Conservation (phyloP, 2,888 invertebrate genomes). For the Girardia tigrina region DNA sequence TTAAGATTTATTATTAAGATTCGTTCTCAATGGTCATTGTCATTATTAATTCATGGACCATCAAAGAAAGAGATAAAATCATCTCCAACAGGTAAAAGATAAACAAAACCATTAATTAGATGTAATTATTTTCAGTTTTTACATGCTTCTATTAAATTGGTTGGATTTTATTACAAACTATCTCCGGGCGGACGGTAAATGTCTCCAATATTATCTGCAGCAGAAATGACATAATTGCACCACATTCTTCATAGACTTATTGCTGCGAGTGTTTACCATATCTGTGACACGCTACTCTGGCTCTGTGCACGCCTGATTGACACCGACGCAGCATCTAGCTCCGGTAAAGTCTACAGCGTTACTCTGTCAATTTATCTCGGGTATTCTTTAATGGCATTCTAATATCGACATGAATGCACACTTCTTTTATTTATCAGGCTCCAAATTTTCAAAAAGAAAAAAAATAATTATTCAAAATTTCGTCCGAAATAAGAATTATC, state of each 20-base stretch:
- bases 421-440: conserved; percentile 8
- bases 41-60: conserved; percentile 4
- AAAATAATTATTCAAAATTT: not conserved
- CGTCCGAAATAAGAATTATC: too few species aligned
- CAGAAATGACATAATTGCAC: conserved; percentile 19
- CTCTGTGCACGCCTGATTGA: conserved; percentile 10
- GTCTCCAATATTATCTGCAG: conserved; percentile 12
- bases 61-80: conserved; percentile 23
- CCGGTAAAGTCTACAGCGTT: conserved; percentile 1
- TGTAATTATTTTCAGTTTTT: conserved; percentile 18
- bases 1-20: too few species aligned
- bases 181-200: conserved; percentile 9
- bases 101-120: conserved; percentile 23
- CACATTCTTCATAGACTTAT: not conserved
- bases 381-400: conserved; percentile 12
- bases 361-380: conserved; percentile 11
- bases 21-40: conserved; percentile 13
- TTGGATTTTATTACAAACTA: conserved; percentile 23
- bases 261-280: conserved; percentile 10
- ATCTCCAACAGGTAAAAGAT: conserved; percentile 17
- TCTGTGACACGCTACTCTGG: conserved; percentile 19
- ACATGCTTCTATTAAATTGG: conserved; percentile 16
- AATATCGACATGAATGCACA: conserved; percentile 5
- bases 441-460: conserved; percentile 11
- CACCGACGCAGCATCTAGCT: conserved; percentile 10